Base-by-base conservation (phyloP, 1,140 invertebrate genomes). In the Heliconius congener region DNA sequence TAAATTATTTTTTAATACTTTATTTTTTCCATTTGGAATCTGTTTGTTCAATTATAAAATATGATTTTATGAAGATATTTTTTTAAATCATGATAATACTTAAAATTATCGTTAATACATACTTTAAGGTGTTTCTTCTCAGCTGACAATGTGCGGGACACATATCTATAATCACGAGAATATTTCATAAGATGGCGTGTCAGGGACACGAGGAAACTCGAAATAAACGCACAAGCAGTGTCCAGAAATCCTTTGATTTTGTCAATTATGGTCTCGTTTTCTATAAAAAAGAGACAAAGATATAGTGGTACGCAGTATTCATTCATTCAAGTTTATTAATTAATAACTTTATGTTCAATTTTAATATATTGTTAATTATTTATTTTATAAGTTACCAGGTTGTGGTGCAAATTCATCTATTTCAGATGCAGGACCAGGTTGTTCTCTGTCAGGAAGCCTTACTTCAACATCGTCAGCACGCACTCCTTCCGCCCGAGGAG, bases 91-190 rank as follows among this genome's bases (percentile, higher is more conserved):
- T 46, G 13, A 46, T 46, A 46, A 4, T 13, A 46, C 42, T 30
- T 23, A 57, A 57, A 57, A 11, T 9, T 57, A 23, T 2, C 1
- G 8, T 57, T 23, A n/a, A 13, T 66, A 66, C 60, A 27, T 30
- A 98, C 97, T 96, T 99, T 99, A 3, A 99, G 94, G 75, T 96
- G 91, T 90, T 97, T 97, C 92, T 99, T 99, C 88, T 98, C 97
- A 73, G 96, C 95, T 0, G 96, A 95, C 37, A 98, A 93, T 23
- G 97, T 96, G 72, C 96, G 96, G 9, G 98, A 97, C 0, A 99
- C 98, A 89, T 98, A 99, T 85, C 99, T 96, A 95, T 99, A 99
- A 94, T 99, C 98, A 46, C 97, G 95, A 0, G 99, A 99, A 81
- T 98, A 97, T 81, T 95, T 96, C 95, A 99, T 99, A 52, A 99